These are phyloP conservation scores for Folsomia candida DNA, from an alignment of 2,888 invertebrate genomes.

Conservation along the genomic window DNA sequence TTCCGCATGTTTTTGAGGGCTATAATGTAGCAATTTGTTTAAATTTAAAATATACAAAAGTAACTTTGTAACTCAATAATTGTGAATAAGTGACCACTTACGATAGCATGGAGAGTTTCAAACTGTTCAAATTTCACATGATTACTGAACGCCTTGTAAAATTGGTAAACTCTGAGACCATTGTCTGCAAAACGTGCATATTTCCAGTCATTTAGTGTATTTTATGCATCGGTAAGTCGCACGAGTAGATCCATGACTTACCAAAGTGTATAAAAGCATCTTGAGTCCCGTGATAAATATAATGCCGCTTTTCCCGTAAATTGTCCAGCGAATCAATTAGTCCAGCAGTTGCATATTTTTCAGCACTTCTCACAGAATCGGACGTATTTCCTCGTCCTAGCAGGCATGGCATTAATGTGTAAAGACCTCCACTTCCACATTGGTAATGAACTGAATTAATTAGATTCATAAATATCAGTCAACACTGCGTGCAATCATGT, in stretches of 20 bases:
- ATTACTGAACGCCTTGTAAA: conserved; percentile 33
- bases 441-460: conserved; percentile 32
- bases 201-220: too few species aligned
- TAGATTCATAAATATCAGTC: background rate
- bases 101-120: conserved; percentile 37
- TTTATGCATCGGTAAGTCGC: too few species aligned
- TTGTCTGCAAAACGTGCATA: conserved; percentile 20
- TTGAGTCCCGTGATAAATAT: conserved; percentile 34
- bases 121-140: conserved; percentile 27
- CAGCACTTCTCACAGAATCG: conserved; percentile 26
- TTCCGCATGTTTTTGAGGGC: conserved; percentile 43
- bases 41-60: background rate
- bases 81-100: conserved; percentile 1
- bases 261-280: conserved; percentile 34
- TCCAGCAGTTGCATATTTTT: conserved; percentile 19
- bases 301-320: conserved; percentile 26
- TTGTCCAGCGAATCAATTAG: conserved; percentile 30
- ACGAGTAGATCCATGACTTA: too few species aligned
- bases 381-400: conserved; percentile 23
- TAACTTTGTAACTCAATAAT: background rate
- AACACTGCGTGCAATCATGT: too few species aligned
- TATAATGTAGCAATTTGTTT: conserved; percentile 9
- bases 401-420: conserved; percentile 30
- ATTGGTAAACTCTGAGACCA: conserved; percentile 26
- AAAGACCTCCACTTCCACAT: conserved; percentile 35